Conservation (phyloP, 2,888 invertebrate species). For the Volucella zonaria region DNA sequence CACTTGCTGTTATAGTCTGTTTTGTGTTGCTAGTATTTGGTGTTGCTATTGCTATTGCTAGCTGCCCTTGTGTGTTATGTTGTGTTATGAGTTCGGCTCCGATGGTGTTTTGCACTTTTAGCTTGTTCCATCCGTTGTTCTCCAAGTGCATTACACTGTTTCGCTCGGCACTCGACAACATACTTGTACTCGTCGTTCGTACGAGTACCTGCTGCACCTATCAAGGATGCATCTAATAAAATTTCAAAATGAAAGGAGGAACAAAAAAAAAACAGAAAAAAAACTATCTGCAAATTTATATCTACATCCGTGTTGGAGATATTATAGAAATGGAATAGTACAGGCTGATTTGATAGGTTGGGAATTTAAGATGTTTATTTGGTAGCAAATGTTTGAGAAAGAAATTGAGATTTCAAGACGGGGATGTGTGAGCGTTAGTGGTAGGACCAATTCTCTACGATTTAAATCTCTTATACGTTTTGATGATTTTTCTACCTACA, state of each 20-base stretch:
- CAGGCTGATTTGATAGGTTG: constrained; percentile 7
- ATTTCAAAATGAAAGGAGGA: constrained; percentile 47
- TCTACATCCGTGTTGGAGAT: background rate
- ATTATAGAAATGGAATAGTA: constrained; percentile 1
- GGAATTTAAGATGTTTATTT: constrained; percentile 16
- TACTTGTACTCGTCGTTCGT: constrained; percentile 17
- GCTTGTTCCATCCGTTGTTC: constrained; percentile 52
- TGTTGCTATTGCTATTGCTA: too few relatives aligned
- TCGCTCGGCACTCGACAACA: constrained; percentile 40
- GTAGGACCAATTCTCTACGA: too few relatives aligned
- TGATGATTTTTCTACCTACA: too few relatives aligned
- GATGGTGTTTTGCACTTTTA: constrained; percentile 56
- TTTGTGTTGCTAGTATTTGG: background rate
- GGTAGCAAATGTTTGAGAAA: background rate
- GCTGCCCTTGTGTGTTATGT: constrained; percentile 51
- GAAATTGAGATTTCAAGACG: background rate
- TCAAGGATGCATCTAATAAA: constrained; percentile 69
- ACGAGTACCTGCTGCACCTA: constrained; percentile 39
- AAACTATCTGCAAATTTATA: background rate
- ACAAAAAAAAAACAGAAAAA: constrained; percentile 24
- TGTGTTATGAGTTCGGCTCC: constrained; percentile 26
- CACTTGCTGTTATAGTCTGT: constrained; percentile 60
- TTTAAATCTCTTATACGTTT: too few relatives aligned
- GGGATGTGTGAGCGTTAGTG: too few relatives aligned
- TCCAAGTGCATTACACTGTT: constrained; percentile 66